Percentiles rank a stretch among this genome's conserved stretches.
Conservation (phyloP, 2,797 vertebrate genomes). For the Gymnopithys bicolor region DNA sequence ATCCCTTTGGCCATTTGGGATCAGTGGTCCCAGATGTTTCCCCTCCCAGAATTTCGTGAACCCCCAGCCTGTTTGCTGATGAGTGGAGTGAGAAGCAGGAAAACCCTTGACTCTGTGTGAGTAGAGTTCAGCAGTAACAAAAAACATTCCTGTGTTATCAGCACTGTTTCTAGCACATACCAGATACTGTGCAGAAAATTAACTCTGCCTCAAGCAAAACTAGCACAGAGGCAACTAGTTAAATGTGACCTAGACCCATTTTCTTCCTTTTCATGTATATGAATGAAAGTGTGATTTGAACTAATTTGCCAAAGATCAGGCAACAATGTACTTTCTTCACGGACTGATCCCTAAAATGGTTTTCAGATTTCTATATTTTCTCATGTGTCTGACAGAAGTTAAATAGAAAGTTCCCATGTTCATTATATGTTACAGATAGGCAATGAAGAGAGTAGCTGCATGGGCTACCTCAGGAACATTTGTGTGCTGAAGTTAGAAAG, state of each 20-base stretch:
- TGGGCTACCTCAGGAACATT: background rate
- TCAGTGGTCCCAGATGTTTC: background rate
- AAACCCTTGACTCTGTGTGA: background rate
- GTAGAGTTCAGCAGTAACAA: background rate
- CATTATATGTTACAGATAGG: background rate
- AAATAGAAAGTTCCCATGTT: background rate
- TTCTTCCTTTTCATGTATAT: background rate
- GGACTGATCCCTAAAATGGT: background rate
- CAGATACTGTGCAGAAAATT: background rate
- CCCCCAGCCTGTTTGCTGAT: fast-evolving
- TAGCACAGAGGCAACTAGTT: background rate
- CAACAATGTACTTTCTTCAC: background rate
- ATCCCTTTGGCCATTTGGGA: background rate
- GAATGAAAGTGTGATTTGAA: background rate
- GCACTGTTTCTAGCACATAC: background rate
- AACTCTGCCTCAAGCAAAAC: background rate
- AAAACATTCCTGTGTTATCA: background rate
- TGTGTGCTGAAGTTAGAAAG: background rate
- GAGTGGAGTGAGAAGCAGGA: background rate
- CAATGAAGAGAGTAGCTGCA: background rate
- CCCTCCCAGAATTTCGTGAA: background rate
- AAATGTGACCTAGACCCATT: background rate
- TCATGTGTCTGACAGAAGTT: background rate
- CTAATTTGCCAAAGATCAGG: background rate
- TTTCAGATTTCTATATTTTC: background rate